These are phyloP conservation scores for Mamestra brassicae DNA, from an alignment of 2,888 invertebrate genomes.

Conservation along the genomic window DNA sequence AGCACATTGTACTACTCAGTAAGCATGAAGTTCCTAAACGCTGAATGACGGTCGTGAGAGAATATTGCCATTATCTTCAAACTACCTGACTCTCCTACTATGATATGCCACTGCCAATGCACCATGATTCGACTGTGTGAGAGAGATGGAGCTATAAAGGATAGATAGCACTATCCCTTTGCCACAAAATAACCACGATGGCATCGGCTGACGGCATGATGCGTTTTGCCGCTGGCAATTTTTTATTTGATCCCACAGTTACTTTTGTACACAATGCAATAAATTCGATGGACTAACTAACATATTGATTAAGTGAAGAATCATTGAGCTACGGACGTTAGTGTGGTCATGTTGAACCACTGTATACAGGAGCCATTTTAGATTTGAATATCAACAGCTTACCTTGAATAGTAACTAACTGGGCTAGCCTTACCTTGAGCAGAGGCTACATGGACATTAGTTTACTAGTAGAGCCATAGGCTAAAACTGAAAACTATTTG, in stretches of 20 bases:
- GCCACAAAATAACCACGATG: too few species aligned
- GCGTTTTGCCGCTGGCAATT: background rate
- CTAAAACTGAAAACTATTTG: background rate
- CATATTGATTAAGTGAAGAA: too few species aligned
- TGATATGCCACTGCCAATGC: too few species aligned
- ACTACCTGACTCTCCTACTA: background rate
- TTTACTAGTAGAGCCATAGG: background rate
- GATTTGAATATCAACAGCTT: conserved; percentile 37
- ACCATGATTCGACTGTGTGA: too few species aligned
- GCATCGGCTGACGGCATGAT: too few species aligned
- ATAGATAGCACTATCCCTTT: too few species aligned
- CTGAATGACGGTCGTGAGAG: background rate
- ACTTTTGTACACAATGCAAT: background rate
- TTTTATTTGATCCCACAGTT: background rate
- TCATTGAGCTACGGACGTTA: background rate
- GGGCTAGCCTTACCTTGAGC: conserved; percentile 39
- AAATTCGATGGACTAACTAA: background rate
- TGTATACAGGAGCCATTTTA: conserved; percentile 32
- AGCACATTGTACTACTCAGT: background rate
- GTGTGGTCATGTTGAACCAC: background rate
- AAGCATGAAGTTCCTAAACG: background rate
- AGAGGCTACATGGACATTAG: conserved; percentile 9
- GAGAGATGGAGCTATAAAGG: too few species aligned
- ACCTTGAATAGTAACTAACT: conserved; percentile 36
- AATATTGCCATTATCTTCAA: too few species aligned